Evolutionary conservation across 2,888 invertebrate genomes (phyloP).

Genomic region (Orthonychiurus folsomi): DNA sequence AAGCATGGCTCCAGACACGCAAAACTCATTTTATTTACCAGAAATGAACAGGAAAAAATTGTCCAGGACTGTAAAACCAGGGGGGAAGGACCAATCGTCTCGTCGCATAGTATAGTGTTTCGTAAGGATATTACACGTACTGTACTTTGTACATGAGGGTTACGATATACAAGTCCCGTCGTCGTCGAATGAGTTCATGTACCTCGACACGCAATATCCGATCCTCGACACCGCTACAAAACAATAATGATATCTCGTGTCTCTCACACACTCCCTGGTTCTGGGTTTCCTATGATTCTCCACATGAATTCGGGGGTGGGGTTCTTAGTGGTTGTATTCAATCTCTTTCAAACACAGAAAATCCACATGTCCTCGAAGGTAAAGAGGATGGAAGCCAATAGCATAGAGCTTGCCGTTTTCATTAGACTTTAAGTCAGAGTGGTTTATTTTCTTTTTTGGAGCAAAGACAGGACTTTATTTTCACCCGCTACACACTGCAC

Average conservation of each 20-base stretch:
- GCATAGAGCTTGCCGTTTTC: too few species aligned
- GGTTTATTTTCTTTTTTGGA: too few species aligned
- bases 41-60: constrained; percentile 15
- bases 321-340: neutral
- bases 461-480: too few species aligned
- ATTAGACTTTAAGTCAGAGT: too few species aligned
- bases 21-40: constrained; percentile 22
- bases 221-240: constrained; percentile 23
- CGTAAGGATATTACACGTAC: too few species aligned
- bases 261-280: neutral
- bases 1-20: constrained; percentile 18
- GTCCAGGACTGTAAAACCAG: constrained; percentile 12
- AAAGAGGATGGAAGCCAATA: too few species aligned
- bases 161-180: neutral
- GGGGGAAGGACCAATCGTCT: constrained; percentile 12
- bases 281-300: neutral
- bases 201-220: constrained; percentile 27
- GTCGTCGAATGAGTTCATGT: constrained; percentile 3
- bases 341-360: too few species aligned
- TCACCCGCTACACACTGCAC: too few species aligned
- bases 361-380: too few species aligned
- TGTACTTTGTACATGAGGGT: neutral
- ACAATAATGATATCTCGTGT: constrained; percentile 29
- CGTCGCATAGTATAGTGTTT: constrained; percentile 4
- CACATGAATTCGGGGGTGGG: neutral